These are phyloP conservation scores for Adela reaumurella DNA, from an alignment of 2,888 invertebrate genomes.

Conservation along the genomic window DNA sequence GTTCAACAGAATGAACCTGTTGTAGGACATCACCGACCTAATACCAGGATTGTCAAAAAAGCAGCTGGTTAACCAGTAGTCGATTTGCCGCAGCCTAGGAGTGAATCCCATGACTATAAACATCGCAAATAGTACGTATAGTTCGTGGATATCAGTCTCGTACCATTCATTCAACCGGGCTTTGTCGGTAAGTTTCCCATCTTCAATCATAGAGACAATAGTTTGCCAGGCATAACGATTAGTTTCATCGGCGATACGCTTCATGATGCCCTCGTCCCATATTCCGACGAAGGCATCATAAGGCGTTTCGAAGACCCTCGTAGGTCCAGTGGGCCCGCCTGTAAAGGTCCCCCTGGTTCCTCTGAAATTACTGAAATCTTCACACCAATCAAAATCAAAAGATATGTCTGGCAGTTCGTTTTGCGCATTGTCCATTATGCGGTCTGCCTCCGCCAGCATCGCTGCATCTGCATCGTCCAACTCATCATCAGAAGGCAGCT, in stretches of 20 bases:
- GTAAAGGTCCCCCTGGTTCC: background rate
- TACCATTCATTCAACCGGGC: constrained; percentile 6
- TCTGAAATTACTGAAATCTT: background rate
- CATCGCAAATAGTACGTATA: constrained; percentile 7
- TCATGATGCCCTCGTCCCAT: constrained; percentile 8
- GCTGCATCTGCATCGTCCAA: too few species aligned
- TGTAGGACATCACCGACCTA: constrained; percentile 7
- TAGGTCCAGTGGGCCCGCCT: background rate
- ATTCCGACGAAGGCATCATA: constrained; percentile 6
- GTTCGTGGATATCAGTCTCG: constrained; percentile 7
- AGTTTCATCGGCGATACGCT: constrained; percentile 9
- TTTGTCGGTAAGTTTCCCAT: constrained; percentile 6
- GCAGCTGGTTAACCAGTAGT: constrained; percentile 7
- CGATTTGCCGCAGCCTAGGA: constrained; percentile 4
- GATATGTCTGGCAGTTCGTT: too few species aligned
- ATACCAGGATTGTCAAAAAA: constrained; percentile 5
- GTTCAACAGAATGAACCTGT: constrained; percentile 5
- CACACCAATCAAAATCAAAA: too few species aligned
- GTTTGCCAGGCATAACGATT: constrained; percentile 10
- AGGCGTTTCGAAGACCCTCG: background rate
- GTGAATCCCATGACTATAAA: constrained; percentile 8
- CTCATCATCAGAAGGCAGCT: too few species aligned
- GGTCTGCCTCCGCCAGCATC: too few species aligned
- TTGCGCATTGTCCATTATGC: too few species aligned
- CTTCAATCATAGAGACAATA: constrained; percentile 7